Evolutionary conservation across 2,113 vertebrate species (phyloP), one percentile per base, ranked within the genome.

Genomic region (Rhinopithecus roxellana): DNA sequence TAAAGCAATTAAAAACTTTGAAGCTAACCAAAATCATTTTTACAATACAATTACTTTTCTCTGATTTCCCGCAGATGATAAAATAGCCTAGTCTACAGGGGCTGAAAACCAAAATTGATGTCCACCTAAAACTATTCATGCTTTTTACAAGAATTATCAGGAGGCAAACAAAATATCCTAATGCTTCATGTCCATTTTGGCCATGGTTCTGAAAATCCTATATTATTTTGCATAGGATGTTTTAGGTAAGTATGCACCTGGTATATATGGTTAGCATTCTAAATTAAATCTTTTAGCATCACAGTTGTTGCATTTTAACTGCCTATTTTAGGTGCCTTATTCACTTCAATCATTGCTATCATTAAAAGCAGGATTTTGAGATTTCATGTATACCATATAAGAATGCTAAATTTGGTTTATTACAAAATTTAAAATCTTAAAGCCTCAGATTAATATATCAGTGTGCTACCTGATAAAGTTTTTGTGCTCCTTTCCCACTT

Each of bases 1-100:
- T 61, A 92, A 96, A 85, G 48, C 77, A 95, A 89, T 97, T 94
- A 92, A 97, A 96, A 96, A 82, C 77, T 90, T 78, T 67, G 30
- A 97, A 94, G 79, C 38, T 32, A 96, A 77, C 90, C 93, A 92
- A 93, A 95, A 95, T 95, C 69, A 84, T 93, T 97, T 97, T 93
- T 88, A 96, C 48, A 87, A 93, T 92, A 89, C 48, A 93, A 79
- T 96, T 96, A 52, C 91, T 96, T 93, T 93, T 89, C 83, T 97
- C 84, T 38, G 77, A 86, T 78, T 96, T 97, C 80, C 90, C 90
- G n/a, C 87, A 94, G 87, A 92, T 92, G 77, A 96, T 85, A 83
- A 97, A 97, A 97, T 75, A 72, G 38, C 52, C 72, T 38, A 22
- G 20, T 64, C 96, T 80, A 90, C n/a, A 70, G 67, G 59, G 84